Evolutionary conservation across 2,888 invertebrate species (phyloP).

Genomic region (Limnephilus lunatus): DNA sequence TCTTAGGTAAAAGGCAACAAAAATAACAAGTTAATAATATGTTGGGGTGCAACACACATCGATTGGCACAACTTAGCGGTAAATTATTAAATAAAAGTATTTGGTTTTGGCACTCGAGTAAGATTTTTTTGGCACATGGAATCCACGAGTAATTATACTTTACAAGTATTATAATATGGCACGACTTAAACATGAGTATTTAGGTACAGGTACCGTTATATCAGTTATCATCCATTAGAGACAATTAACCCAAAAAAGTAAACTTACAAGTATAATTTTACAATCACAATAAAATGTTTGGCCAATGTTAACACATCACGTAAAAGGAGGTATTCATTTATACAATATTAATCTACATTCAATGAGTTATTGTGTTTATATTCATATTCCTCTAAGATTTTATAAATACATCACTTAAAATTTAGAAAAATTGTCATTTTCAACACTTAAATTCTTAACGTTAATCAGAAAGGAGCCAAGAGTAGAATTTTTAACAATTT

Average conservation of each 20-base stretch:
- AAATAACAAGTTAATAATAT: background rate
- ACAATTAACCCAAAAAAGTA: background rate
- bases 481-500: slow-evolving; percentile 37
- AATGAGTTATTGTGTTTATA: slow-evolving; percentile 21
- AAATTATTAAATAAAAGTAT: slow-evolving; percentile 35
- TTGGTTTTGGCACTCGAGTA: slow-evolving; percentile 23
- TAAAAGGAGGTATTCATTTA: slow-evolving; percentile 11
- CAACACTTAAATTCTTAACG: slow-evolving; percentile 20
- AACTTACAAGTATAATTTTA: slow-evolving; percentile 36
- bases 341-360: slow-evolving; percentile 14
- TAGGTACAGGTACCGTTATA: slow-evolving; percentile 47
- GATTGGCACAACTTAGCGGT: slow-evolving; percentile 14
- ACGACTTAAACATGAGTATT: slow-evolving; percentile 38
- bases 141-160: slow-evolving; percentile 42
- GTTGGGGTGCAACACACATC: slow-evolving; percentile 7
- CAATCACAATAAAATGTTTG: slow-evolving; percentile 44
- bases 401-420: slow-evolving; percentile 26
- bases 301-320: slow-evolving; percentile 26
- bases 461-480: slow-evolving; percentile 18
- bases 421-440: slow-evolving; percentile 35
- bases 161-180: slow-evolving; percentile 33
- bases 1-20: slow-evolving; percentile 22
- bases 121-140: slow-evolving; percentile 40
- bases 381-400: slow-evolving; percentile 10
- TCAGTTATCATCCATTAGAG: background rate